Percentiles rank a stretch among this genome's conserved stretches.
phyloP scores from a whole-genome alignment of 2,797 vertebrate species.

The Ptychobarbus kaznakovi region DNA sequence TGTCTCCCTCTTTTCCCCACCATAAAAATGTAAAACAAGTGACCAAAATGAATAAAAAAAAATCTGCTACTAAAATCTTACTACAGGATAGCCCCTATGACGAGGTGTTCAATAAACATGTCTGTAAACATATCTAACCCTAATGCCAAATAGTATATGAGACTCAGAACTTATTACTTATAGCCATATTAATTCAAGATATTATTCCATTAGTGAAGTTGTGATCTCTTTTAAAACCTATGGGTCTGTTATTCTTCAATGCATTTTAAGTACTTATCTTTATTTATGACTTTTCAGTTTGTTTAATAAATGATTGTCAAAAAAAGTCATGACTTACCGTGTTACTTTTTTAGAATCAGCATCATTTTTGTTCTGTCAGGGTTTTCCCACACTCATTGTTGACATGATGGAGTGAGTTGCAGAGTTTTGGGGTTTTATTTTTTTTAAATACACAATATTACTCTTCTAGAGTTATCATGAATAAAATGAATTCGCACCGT shows the following conservation, averaged over 20 bases:
- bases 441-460: background rate
- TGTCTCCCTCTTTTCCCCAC: background rate
- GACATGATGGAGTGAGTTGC: background rate
- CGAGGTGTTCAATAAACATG: conserved; percentile 39
- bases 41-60: conserved; percentile 40
- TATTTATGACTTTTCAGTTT: conserved; percentile 81
- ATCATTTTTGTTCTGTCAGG: background rate
- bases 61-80: conserved; percentile 53
- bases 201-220: conserved; percentile 62
- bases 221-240: conserved; percentile 67
- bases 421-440: background rate
- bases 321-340: conserved; percentile 46
- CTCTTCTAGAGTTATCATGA: background rate
- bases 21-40: conserved; percentile 16
- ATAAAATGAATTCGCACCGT: conserved; percentile 52
- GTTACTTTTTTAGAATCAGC: conserved; percentile 22
- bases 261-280: conserved; percentile 68
- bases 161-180: conserved; percentile 58
- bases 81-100: conserved; percentile 62
- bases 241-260: conserved; percentile 67
- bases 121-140: conserved; percentile 75
- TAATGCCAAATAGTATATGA: conserved; percentile 67
- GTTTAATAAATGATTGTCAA: conserved; percentile 83
- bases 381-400: background rate
- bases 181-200: conserved; percentile 59